Base-by-base conservation (phyloP, 1,140 invertebrate species). In the Thalassaphorura encarpata region DNA sequence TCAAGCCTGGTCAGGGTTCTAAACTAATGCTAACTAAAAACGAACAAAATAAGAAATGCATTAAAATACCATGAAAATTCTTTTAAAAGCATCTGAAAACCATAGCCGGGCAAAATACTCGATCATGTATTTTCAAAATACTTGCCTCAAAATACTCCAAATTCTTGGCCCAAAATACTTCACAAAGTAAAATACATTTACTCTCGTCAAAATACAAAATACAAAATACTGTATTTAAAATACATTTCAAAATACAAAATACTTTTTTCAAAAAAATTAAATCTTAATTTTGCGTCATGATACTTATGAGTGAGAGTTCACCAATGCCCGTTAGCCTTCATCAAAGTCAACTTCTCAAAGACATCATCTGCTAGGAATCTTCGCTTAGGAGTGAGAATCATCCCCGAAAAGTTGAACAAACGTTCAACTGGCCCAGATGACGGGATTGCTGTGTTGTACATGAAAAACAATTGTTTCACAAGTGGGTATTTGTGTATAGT, bases 361-460 rank as follows among this genome's bases (percentile, higher is more conserved):
- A 52, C 16, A 24, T 39, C 21, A n/a, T 52, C 50, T n/a, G 19
- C 18, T 2, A 52, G 21, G 13, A 19, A 23, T 40, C 36, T 19
- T 39, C 50, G 27, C 8, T 40, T 39, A 39, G 51, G 40, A 3
- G 36, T 16, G 1, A 56, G 16, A 11, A 56, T 39, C 51, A 59
- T 59, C 31, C 36, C 42, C 19, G 56, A 43, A 54, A 53, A 64
- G 8, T 53, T 53, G 43, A 64, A 64, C 23, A 64, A 23, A 1
- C 63, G n/a, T 53, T 64, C 63, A 2, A 60, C 60, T 1, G 60
- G 56, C 13, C 60, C 63, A 18, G 53, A 61, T 28, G 59, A 49
- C 2, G 51, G 51, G 13, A 64, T 42, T 36, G 52, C 36, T 2
- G 56, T 62, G 28, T 64, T 64, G 19, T 36, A 56, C 13, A 53